Base-by-base conservation (phyloP, 2,888 invertebrate species). In the Eugnorisma glareosa region DNA sequence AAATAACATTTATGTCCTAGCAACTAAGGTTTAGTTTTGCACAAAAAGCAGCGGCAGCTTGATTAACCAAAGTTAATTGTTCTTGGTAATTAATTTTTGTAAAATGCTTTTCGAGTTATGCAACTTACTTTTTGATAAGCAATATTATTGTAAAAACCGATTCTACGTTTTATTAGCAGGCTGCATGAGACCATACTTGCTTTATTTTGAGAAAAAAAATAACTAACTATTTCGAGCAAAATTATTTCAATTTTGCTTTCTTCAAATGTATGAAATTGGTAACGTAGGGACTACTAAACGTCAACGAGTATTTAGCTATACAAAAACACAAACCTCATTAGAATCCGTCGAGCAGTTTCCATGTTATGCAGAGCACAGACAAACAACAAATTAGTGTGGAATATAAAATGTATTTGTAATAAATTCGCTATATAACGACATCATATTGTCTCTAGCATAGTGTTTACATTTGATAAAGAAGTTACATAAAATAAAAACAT, bases 381-480 rank as follows among this genome's bases (percentile, higher is more conserved):
- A 67, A 79, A 83, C 63, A 68, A 40, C 31, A 64, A n/a, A 67
- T 64, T 73, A 57, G 78, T 67, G 75, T 81, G 83, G 67, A 83
- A 87, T 87, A 87, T 87, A 87, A 87, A 87, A 87, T 87, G 69
- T 87, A 85, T 89, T 88, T 81, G 77, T 89, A 88, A 81, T 88
- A 89, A 88, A 86, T 88, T 89, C 80, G 67, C 88, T 88, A 73
- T 78, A 86, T 81, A 84, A 82, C 74, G 79, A 78, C 82, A 84
- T 79, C 31, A 76, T 76, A 82, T 74, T 73, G 66, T 83, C 64
- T 79, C 75, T 72, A 77, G 79, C 64, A 81, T 74, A 73, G 67
- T 77, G 75, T 45, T 63, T 63, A 74, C 21, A 67, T 71, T 70
- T 63, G 21, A 54, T 68, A 48, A 24, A 43, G 45, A 73, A 69